phyloP scores from a whole-genome alignment of 64 coral and sea anemone genomes.

The Dendrophyllia cribrosa region DNA sequence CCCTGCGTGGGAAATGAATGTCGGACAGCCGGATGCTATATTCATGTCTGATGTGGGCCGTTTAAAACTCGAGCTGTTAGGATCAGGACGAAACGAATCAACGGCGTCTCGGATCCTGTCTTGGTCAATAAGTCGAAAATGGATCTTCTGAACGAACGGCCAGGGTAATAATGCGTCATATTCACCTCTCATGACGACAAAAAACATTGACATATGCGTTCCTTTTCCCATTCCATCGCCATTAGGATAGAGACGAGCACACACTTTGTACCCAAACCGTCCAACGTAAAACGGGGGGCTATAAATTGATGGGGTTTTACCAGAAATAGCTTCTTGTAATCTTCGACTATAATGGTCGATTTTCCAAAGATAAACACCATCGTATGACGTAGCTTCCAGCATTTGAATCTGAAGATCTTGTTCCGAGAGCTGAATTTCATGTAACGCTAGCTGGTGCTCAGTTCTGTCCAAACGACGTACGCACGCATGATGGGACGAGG shows the following conservation, averaged over 20 bases:
- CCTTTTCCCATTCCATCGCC: constrained; percentile 51
- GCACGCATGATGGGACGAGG: background rate
- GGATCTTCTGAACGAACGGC: constrained; percentile 16
- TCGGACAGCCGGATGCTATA: constrained; percentile 56
- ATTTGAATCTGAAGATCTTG: constrained; percentile 53
- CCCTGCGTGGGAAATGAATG: constrained; percentile 7
- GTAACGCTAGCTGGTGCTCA: constrained; percentile 38
- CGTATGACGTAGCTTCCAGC: constrained; percentile 57
- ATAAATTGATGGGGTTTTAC: constrained; percentile 12
- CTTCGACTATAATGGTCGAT: constrained; percentile 43
- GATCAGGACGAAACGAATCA: constrained; percentile 34
- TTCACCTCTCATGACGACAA: constrained; percentile 52
- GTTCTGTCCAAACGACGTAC: constrained; percentile 25
- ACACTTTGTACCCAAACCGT: constrained; percentile 52
- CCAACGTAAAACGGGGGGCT: constrained; percentile 34
- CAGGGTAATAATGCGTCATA: constrained; percentile 49
- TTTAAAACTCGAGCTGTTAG: constrained; percentile 39
- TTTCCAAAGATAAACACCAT: constrained; percentile 61
- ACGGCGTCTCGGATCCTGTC: background rate
- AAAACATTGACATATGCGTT: constrained; percentile 22
- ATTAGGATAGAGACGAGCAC: constrained; percentile 32
- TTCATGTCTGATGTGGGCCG: constrained; percentile 50
- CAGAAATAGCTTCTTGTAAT: constrained; percentile 8
- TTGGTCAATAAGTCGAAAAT: constrained; percentile 22
- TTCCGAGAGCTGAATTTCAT: constrained; percentile 34